A percentile compares a stretch with the other conserved stretches of the same genome.
Evolutionary conservation across 2,888 invertebrate genomes (phyloP).

Genomic region (Drosophila neoperkinsi): DNA sequence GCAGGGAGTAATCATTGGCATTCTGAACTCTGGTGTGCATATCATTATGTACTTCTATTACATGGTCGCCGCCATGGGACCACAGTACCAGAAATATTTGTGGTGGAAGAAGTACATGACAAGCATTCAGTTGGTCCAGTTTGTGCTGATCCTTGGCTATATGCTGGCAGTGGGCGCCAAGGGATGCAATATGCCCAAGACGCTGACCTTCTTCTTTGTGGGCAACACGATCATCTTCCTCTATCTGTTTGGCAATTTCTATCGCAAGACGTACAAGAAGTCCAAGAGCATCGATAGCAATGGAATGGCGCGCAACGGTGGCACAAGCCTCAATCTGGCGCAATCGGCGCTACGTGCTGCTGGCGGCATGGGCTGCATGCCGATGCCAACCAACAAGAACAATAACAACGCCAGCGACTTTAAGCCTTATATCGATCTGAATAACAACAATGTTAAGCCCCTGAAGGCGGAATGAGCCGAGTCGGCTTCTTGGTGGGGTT

Average conservation of each 20-base stretch:
- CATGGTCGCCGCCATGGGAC: conserved; percentile 86
- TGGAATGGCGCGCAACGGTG: conserved; percentile 41
- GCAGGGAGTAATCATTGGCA: conserved; percentile 86
- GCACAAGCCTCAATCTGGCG: conserved; percentile 58
- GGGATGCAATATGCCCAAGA: conserved; percentile 87
- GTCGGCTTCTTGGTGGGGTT: conserved; percentile 35
- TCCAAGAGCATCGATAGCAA: conserved; percentile 64
- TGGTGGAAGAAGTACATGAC: conserved; percentile 87
- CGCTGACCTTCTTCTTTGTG: conserved; percentile 87
- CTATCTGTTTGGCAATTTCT: conserved; percentile 87
- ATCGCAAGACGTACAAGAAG: conserved; percentile 86
- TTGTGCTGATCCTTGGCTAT: conserved; percentile 89
- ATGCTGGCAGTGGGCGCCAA: conserved; percentile 86
- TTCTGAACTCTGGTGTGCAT: conserved; percentile 86
- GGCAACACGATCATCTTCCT: conserved; percentile 87
- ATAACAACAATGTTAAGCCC: conserved; percentile 81
- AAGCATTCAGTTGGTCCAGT: conserved; percentile 87
- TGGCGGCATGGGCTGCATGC: conserved; percentile 81
- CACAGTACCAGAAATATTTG: conserved; percentile 86
- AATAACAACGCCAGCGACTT: conserved; percentile 63
- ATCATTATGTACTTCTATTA: conserved; percentile 87
- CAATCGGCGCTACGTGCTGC: conserved; percentile 79
- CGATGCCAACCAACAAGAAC: conserved; percentile 73
- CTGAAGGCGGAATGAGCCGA: conserved; percentile 73
- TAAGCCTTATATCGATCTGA: conserved; percentile 83